Evolutionary conservation across 2,797 vertebrate genomes (phyloP), one percentile per base, ranked within the genome.

Genomic region (Tinamus major): DNA sequence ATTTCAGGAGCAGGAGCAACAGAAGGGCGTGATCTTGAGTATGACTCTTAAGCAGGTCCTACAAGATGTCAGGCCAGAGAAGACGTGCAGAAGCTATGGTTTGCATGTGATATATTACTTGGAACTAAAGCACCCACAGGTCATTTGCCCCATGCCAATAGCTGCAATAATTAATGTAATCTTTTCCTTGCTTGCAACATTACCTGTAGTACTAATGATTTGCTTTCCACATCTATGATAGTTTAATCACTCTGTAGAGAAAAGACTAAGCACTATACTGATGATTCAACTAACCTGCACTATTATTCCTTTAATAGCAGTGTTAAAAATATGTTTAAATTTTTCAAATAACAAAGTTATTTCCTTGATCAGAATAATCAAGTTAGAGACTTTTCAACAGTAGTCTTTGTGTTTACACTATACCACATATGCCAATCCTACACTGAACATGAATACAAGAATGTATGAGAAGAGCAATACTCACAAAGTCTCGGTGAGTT

Each of bases 401-500:
- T 29, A 72, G 37, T 42, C 23, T 87, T 49, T 64, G 53, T n/a
- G 9, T 67, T 92, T 62, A 78, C 23, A 33, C n/a, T 41, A 9
- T 46, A n/a, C 63, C 79, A 64, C 15, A 20, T 14, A 63, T 64
- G 58, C 8, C 27, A 62, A 39, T 80, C 75, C 41, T 68, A 16
- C 1, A 3, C 33, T 31, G 65, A 87, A 39, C 18, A 85, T 53
- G 35, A 64, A 6, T 7, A 7, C n/a, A 77, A 80, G 29, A 78
- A 80, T 4, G 13, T 2, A 1, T 1, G 24, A 83, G 29, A 72
- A 64, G 49, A 70, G 18, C 35, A 82, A 71, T 96, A 98, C 98
- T 98, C 95, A 98, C 98, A 0, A 97, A 98, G 83, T 98, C 98
- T 88, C 89, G 86, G 11, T 98, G 97, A 27, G 98, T 98, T 0